phyloP scores from a whole-genome alignment of 1,140 invertebrate species.

The Drosophila pectinifera region DNA sequence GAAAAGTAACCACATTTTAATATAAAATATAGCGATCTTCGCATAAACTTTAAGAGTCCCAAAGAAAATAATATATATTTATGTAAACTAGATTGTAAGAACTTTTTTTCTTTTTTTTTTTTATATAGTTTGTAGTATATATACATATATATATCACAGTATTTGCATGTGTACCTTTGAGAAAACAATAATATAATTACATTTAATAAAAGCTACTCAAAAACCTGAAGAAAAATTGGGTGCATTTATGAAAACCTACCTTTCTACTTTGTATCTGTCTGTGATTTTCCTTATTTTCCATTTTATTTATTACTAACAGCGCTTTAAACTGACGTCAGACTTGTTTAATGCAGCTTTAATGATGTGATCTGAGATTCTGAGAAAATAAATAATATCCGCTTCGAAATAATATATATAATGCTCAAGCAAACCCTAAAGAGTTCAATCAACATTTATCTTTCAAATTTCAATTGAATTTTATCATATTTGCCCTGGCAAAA shows the following conservation, averaged over 20 bases:
- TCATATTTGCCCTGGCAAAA: not conserved
- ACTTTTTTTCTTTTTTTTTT: not conserved
- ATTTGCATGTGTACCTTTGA: not conserved
- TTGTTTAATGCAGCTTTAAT: not conserved
- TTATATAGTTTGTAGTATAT: not conserved
- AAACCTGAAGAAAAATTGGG: not conserved
- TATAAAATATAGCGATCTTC: no score
- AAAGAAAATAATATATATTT: no score
- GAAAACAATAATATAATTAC: no score
- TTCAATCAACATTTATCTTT: not conserved
- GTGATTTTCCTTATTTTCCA: not conserved
- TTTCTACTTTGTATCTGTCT: not conserved
- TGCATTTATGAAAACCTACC: not conserved
- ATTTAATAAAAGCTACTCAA: not conserved
- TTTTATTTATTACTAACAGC: not conserved
- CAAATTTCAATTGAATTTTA: not conserved
- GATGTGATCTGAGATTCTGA: not conserved
- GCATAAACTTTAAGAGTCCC: no score
- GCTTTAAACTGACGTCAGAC: not conserved
- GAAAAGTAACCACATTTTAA: no score
- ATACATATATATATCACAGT: not conserved
- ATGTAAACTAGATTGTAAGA: not conserved
- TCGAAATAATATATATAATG: not conserved
- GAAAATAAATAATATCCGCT: not conserved
- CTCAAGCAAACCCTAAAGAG: no score